phyloP scores from a whole-genome alignment of 2,888 invertebrate genomes.

The Thelaira solivaga region DNA sequence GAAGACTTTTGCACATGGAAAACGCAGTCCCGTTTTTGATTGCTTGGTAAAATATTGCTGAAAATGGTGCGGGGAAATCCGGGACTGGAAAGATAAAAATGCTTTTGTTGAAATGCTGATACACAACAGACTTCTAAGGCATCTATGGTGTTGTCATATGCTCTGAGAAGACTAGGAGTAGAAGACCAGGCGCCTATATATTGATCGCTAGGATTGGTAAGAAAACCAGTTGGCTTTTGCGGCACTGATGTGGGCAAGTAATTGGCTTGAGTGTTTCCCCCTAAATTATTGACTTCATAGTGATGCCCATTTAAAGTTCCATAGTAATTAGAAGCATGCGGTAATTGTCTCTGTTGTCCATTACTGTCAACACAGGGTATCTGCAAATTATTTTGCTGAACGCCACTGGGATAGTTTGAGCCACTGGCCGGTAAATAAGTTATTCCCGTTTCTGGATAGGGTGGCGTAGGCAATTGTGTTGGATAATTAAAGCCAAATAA shows the following conservation, averaged over 20 bases:
- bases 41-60: constrained; percentile 68
- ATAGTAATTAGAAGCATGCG: constrained; percentile 4
- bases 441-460: constrained; percentile 23
- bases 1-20: constrained; percentile 78
- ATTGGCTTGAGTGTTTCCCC: background rate
- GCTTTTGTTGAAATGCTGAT: constrained; percentile 75
- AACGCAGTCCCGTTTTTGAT: constrained; percentile 77
- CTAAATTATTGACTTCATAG: background rate
- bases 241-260: no score
- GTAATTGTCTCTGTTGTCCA: constrained; percentile 20
- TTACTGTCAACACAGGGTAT: constrained; percentile 37
- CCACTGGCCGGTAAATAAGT: constrained; percentile 8
- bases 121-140: constrained; percentile 75
- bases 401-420: constrained; percentile 23
- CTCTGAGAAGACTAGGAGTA: background rate
- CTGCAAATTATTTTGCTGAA: background rate
- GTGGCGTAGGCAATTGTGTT: constrained; percentile 42
- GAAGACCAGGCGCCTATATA: constrained; percentile 50
- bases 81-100: constrained; percentile 79
- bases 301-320: constrained; percentile 21
- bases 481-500: constrained; percentile 55
- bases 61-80: constrained; percentile 78
- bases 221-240: no score
- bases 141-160: constrained; percentile 29
- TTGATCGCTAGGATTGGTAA: constrained; percentile 44